A percentile compares a stretch with the other conserved stretches of the same genome.
Evolutionary conservation across 1,140 invertebrate species (phyloP).

Genomic region (Drosophila mayri): DNA sequence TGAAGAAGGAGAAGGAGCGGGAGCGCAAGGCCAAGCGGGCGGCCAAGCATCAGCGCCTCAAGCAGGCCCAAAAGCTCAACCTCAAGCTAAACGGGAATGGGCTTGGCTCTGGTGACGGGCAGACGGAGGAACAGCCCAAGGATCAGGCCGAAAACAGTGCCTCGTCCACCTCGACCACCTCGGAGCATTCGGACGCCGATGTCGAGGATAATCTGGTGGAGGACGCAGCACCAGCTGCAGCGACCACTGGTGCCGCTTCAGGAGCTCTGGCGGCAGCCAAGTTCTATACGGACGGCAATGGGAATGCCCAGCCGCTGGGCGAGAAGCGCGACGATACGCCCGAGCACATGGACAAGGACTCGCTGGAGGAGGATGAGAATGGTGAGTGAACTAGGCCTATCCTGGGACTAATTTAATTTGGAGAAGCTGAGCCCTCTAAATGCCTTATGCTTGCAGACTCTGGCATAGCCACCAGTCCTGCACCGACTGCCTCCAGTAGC

Average conservation of each 20-base stretch:
- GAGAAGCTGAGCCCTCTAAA: not conserved
- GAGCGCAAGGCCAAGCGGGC: constrained; percentile 86
- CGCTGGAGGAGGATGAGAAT: constrained; percentile 83
- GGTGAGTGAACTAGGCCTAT: constrained; percentile 47
- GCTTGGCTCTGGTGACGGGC: constrained; percentile 16
- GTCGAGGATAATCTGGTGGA: constrained; percentile 92
- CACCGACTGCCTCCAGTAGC: constrained; percentile 52
- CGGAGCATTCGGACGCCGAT: constrained; percentile 90
- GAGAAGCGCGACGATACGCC: constrained; percentile 87
- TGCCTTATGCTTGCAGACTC: constrained; percentile 59
- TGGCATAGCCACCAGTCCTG: constrained; percentile 82
- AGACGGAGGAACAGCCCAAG: constrained; percentile 36
- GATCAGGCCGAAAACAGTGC: constrained; percentile 47
- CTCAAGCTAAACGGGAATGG: constrained; percentile 76
- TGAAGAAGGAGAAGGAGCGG: constrained; percentile 89
- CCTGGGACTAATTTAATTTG: not conserved
- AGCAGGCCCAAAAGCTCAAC: constrained; percentile 57
- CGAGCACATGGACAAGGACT: constrained; percentile 86
- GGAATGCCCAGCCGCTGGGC: constrained; percentile 70
- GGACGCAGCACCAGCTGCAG: constrained; percentile 72
- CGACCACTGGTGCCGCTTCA: not conserved
- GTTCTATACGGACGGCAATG: constrained; percentile 75
- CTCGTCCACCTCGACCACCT: constrained; percentile 83
- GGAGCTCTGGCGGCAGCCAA: constrained; percentile 19
- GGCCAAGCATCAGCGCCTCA: constrained; percentile 77